Base-by-base conservation (phyloP, 2,797 vertebrate species). In the Enteromius paludinosus region DNA sequence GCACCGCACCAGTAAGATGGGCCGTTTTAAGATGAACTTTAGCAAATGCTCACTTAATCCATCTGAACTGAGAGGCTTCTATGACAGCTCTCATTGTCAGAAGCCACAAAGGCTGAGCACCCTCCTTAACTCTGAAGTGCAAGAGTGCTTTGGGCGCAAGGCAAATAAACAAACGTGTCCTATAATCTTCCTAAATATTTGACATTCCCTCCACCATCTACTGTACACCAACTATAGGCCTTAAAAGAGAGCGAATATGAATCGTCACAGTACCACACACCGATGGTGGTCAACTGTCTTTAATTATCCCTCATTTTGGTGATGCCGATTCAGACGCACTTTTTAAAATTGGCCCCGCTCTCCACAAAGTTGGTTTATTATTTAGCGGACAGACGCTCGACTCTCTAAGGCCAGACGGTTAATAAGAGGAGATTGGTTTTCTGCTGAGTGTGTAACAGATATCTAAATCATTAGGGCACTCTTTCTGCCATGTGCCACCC, bases 401-500 rank as follows among this genome's bases (percentile, higher is more conserved):
- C 89, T 89, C 96, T 96, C 96, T 95, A 95, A 91, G 94, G 92
- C 87, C 92, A 90, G 94, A 95, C 95, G 96, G 95, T 96, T 97
- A 96, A 96, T 91, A 91, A 64, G 49, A 77, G 90, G 87, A 92
- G 92, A 92, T 93, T 90, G 87, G 79, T 89, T 93, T 96, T 96
- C 92, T 94, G 95, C 92, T 91, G 95, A 95, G 95, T 94, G 95
- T 97, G 96, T 97, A 98, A 97, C 95, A 95, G 96, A 98, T 98
- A 96, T 94, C 96, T 98, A 98, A 99, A 99, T 96, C 97, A 97
- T 99, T 99, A 98, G 92, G 89, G 91, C 92, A 94, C 91, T 95
- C 94, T 95, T 92, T 91, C 88, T 91, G 94, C 96, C 96, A 96
- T 96, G 94, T 97, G 96, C 96, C 92, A 94, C 95, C 95, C 96